Evolutionary conservation across 2,797 vertebrate genomes (phyloP).

Genomic region (Sebastes hubbsi): DNA sequence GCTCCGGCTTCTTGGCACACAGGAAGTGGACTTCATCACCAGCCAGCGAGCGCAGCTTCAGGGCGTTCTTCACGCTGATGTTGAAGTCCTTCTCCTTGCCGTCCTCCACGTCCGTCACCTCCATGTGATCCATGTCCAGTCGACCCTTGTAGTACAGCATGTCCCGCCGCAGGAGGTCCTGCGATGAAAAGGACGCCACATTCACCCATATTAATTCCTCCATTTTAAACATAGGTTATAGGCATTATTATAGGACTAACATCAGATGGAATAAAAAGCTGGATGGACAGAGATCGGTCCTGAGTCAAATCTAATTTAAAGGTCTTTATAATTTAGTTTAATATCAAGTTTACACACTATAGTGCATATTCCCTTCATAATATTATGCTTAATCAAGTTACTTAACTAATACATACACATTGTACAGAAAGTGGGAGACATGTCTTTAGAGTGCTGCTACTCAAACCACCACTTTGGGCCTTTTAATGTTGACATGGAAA

Average conservation of each 20-base stretch:
- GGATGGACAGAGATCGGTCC: background rate
- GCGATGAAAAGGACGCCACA: background rate
- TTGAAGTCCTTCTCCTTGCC: slow-evolving; percentile 95
- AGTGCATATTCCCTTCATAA: background rate
- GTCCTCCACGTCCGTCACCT: slow-evolving; percentile 90
- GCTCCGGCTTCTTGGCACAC: slow-evolving; percentile 93
- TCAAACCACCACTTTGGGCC: too few species aligned
- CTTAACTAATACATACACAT: background rate
- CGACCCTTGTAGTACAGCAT: slow-evolving; percentile 96
- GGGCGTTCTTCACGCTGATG: slow-evolving; percentile 90
- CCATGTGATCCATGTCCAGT: slow-evolving; percentile 91
- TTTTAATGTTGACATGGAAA: too few species aligned
- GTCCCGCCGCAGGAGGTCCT: slow-evolving; percentile 94
- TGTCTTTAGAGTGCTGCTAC: too few species aligned
- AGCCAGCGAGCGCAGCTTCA: slow-evolving; percentile 85
- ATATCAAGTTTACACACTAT: background rate
- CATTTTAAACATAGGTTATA: too few species aligned
- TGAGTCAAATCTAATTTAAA: background rate
- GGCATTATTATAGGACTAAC: too few species aligned
- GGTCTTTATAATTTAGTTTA: background rate
- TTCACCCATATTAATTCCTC: background rate
- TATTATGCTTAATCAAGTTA: background rate
- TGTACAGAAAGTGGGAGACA: background rate
- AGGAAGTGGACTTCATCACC: slow-evolving; percentile 88
- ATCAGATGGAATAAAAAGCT: too few species aligned